Conservation (phyloP, 2,797 vertebrate genomes). For the Rhynchonycteris naso region DNA sequence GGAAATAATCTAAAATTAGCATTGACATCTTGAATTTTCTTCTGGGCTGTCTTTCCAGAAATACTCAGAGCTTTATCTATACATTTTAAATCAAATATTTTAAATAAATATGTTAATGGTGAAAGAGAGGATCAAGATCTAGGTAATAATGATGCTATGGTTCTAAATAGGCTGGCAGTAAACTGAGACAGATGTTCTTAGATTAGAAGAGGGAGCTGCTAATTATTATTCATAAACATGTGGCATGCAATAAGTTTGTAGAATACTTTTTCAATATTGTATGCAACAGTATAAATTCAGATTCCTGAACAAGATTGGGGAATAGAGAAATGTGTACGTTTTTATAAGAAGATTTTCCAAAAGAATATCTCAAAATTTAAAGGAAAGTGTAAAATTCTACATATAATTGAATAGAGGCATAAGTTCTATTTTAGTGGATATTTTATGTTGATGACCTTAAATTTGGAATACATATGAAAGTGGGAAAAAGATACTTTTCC, state of each 20-base stretch:
- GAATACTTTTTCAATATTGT: constrained; percentile 44
- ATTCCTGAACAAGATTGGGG: background rate
- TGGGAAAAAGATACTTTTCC: background rate
- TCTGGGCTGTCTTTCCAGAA: background rate
- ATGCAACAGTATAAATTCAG: constrained; percentile 22
- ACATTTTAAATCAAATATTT: constrained; percentile 23
- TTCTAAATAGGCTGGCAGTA: constrained; percentile 49
- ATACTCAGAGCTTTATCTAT: background rate
- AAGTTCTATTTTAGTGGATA: background rate
- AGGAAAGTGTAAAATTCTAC: background rate
- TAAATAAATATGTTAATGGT: constrained; percentile 22
- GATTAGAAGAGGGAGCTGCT: background rate
- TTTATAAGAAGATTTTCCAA: constrained; percentile 15
- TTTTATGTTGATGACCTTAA: background rate
- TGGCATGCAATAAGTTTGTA: constrained; percentile 33
- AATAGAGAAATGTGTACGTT: background rate
- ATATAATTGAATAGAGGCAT: background rate
- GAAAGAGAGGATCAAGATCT: constrained; percentile 35
- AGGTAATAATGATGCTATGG: constrained; percentile 16
- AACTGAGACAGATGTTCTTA: constrained; percentile 59
- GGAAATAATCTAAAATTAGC: constrained; percentile 26
- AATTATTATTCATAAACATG: constrained; percentile 63
- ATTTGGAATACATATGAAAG: constrained; percentile 10
- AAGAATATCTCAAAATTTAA: constrained; percentile 16
- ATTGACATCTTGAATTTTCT: background rate